Base-by-base conservation (phyloP, 2,888 invertebrate genomes). In the Drosophila mercatorum region DNA sequence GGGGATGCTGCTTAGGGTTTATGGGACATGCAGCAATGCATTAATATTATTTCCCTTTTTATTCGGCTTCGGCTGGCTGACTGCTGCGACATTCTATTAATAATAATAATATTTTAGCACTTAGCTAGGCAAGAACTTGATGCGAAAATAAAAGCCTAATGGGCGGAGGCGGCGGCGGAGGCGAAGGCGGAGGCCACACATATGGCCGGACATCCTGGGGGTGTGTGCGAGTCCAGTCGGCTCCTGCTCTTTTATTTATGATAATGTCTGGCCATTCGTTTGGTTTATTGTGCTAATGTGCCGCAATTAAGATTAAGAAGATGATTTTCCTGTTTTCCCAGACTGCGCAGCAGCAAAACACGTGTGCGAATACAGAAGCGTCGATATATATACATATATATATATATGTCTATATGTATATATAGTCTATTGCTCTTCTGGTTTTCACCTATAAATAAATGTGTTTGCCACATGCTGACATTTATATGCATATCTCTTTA, bases 271-370 rank as follows among this genome's bases (percentile, higher is more conserved):
- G 91, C 79, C 90, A 91, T 92, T 90, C 90, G 81, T 91, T 90
- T 90, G 90, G 90, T 91, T 92, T 91, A 92, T 90, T 89, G 90
- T 91, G 90, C 89, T 92, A 91, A 92, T 92, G 92, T 92, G 92
- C 85, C 86, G 86, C 91, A 92, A 91, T 92, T 92, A 92, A 92
- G 92, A 92, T 92, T 92, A 91, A 91, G 90, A 89, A 83, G 84
- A 91, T 86, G 89, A 81, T 83, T 90, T 88, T 91, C 81, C 83
- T 81, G 77, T 59, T 72, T 78, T 59, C 56, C 51, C n/a, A 51
- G 28, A 17, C 47, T 53, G 31, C 28, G 11, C 49, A 34, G 8
- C 47, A 36, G 8, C 49, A 38, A 36, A 67, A 17, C 63, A 75
- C 68, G 79, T 78, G 63, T 73, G 62, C 56, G 46, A 63, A 49